A percentile compares a stretch with the other conserved stretches of the same genome.
Conservation (phyloP, 2,888 invertebrate species). For the Helleia helle region DNA sequence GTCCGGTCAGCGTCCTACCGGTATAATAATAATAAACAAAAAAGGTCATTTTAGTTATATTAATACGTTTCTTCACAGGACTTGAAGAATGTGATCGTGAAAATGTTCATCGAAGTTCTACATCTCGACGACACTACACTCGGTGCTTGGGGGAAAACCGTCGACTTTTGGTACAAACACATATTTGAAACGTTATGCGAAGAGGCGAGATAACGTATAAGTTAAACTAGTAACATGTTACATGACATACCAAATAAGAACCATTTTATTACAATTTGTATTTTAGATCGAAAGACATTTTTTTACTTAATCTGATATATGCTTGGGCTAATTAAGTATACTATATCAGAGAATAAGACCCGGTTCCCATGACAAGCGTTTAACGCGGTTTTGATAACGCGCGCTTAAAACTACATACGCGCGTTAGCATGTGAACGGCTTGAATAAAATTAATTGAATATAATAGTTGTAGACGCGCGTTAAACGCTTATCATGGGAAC, state of each 20-base stretch:
- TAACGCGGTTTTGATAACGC: too few relatives aligned
- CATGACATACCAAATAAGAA: background rate
- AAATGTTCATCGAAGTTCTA: constrained; percentile 59
- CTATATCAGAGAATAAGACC: background rate
- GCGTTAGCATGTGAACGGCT: too few relatives aligned
- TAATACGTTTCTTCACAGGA: constrained; percentile 41
- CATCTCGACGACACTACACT: constrained; percentile 47
- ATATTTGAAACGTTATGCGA: constrained; percentile 46
- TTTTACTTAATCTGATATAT: too few relatives aligned
- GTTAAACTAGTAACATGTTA: background rate
- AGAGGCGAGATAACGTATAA: constrained; percentile 31
- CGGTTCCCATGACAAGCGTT: too few relatives aligned
- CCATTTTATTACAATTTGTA: background rate
- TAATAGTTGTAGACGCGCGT: too few relatives aligned
- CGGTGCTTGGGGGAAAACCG: constrained; percentile 55
- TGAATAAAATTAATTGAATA: too few relatives aligned
- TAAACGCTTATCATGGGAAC: too few relatives aligned
- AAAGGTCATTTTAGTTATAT: too few relatives aligned
- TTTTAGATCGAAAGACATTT: background rate
- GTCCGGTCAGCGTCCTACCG: too few relatives aligned
- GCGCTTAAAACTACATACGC: too few relatives aligned
- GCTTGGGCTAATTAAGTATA: background rate
- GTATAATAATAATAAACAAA: too few relatives aligned
- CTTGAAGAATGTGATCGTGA: constrained; percentile 56
- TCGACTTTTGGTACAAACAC: constrained; percentile 63